Evolutionary conservation across 2,113 vertebrate species (phyloP), one percentile per base, ranked within the genome.

Genomic region (Syrmaticus mikado): DNA sequence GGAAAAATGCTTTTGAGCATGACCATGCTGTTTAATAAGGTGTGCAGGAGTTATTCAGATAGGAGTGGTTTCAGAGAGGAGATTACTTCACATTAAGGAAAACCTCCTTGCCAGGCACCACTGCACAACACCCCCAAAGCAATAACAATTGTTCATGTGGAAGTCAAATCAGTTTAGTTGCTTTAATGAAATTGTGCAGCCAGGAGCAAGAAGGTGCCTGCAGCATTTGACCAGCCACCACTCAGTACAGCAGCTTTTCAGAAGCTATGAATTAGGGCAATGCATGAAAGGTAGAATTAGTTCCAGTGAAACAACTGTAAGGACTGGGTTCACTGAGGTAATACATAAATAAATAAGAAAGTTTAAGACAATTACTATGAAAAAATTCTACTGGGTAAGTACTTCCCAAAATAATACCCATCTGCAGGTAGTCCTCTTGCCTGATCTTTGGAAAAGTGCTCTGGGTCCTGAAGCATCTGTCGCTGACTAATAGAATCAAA

Each of bases 101-200:
- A 82, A 82, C 22, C 43, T 93, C 77, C 61, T 82, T 91, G 53
- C 81, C 81, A 95, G 72, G 66, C 85, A 95, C 79, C 64, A 81
- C 68, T 89, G 81, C 66, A n/a, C 82, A 96, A 93, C 61, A 88
- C 22, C 86, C 82, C 93, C 60, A 75, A 95, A 93, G 92, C 91
- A 95, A 95, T 40, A 75, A 76, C 92, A 94, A 84, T 30, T 84
- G 79, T 32, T 95, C 73, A 87, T 36, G 82, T 72, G 82, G 55
- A 96, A 93, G 78, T 81, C 82, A 62, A 40, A 76, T 72, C 81
- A 72, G 76, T 81, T 78, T 61, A 82, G 55, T 87, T 90, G 91
- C 78, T 96, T 92, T 93, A 96, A 96, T 93, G 85, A 94, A 94
- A 93, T 87, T 86, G 65, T 94, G 84, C 89, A 96, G 91, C 85